Percentiles rank a stretch among this genome's conserved stretches.
Conservation (phyloP, 1,140 invertebrate genomes). For the Drosophila nikananu region DNA sequence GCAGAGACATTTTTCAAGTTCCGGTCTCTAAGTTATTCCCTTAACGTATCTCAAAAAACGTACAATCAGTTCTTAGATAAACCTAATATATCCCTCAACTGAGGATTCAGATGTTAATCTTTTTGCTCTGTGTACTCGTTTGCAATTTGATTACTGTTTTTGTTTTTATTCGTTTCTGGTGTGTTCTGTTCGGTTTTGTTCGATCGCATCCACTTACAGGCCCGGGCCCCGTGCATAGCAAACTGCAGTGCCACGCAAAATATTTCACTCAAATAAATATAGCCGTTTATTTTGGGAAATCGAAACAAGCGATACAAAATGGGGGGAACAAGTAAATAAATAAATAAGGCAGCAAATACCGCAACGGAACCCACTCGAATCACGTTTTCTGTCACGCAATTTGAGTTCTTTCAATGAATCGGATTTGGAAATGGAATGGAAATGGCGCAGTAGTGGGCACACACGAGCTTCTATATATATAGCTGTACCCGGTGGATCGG, state of each 20-base stretch:
- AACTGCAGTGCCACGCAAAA: slow-evolving; percentile 48
- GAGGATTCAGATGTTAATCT: not conserved
- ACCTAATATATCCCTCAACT: not conserved
- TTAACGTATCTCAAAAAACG: not conserved
- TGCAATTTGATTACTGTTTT: slow-evolving; percentile 25
- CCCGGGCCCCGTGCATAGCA: slow-evolving; percentile 31
- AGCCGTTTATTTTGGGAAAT: slow-evolving; percentile 48
- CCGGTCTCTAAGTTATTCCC: slow-evolving; percentile 1
- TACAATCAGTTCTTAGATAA: slow-evolving; percentile 2
- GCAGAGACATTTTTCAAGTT: not conserved
- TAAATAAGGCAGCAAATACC: slow-evolving; percentile 37
- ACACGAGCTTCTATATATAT: not conserved
- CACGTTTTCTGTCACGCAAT: slow-evolving; percentile 65
- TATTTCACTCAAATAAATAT: slow-evolving; percentile 54
- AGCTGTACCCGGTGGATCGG: slow-evolving; percentile 10
- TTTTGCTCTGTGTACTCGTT: slow-evolving; percentile 15
- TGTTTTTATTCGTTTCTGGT: slow-evolving; percentile 10
- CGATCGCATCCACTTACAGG: slow-evolving; percentile 39
- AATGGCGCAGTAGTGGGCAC: slow-evolving; percentile 44
- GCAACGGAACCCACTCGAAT: slow-evolving; percentile 47
- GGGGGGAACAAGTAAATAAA: slow-evolving; percentile 24
- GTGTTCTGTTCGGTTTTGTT: slow-evolving; percentile 31
- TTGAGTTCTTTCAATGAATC: slow-evolving; percentile 52
- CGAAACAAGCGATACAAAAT: slow-evolving; percentile 36
- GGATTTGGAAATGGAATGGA: slow-evolving; percentile 46